Evolutionary conservation across 1,140 invertebrate genomes (phyloP).

Genomic region (Papilio aristodemus): DNA sequence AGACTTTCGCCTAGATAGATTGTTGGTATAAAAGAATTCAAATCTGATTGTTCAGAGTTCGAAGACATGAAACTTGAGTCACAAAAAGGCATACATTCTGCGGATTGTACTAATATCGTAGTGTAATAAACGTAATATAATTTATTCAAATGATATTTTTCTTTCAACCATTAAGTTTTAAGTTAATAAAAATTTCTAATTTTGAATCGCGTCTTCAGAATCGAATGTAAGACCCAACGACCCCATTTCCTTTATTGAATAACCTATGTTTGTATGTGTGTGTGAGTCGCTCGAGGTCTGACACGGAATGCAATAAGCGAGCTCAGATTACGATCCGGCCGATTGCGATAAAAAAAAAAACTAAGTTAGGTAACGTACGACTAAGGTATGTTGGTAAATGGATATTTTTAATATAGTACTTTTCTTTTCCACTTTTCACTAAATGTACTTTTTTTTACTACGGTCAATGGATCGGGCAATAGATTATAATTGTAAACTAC

Average conservation of each 20-base stretch:
- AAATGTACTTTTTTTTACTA: too few species aligned
- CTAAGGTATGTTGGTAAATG: not conserved
- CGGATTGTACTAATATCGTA: too few species aligned
- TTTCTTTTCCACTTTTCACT: not conserved
- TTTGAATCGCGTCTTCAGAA: not conserved
- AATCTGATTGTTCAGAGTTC: too few species aligned
- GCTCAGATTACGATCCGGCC: not conserved
- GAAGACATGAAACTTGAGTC: too few species aligned
- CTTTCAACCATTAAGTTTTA: too few species aligned
- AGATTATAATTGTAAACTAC: too few species aligned
- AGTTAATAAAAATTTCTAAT: not conserved
- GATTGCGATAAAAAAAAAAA: constrained; percentile 8
- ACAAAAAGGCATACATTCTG: too few species aligned
- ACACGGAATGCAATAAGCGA: constrained; percentile 21
- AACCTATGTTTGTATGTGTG: not conserved
- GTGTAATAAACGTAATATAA: too few species aligned
- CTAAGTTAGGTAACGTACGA: not conserved
- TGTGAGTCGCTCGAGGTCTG: not conserved
- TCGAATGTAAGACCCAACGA: not conserved
- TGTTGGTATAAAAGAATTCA: too few species aligned
- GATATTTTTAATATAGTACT: not conserved
- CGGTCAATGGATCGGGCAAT: too few species aligned
- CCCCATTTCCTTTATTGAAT: constrained; percentile 1
- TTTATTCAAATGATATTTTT: too few species aligned
- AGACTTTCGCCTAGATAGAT: too few species aligned